Evolutionary conservation across 2,888 invertebrate genomes (phyloP), one percentile per base, ranked within the genome.

Genomic region (Dysmachus trigonus): DNA sequence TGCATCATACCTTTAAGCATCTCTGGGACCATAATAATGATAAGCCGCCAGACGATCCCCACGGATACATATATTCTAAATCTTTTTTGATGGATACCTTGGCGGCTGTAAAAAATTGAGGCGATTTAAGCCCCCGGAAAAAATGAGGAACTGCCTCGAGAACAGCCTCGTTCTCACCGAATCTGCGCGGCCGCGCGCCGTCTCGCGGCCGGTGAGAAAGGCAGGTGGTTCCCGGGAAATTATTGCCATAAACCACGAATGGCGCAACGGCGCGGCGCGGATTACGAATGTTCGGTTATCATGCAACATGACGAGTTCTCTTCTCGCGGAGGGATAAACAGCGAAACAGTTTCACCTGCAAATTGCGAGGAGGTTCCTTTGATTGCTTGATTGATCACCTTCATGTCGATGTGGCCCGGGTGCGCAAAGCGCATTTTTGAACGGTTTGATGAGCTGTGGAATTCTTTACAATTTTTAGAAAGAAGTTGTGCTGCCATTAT

Each of bases 351-450:
- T 81, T 53, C 53, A 81, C 27, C 81, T 53, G 31, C 62, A 35
- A 79, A 81, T 81, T 53, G 30, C 33, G 47, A 53, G 81, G 81
- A 81, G 53, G 53, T 33, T 81, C 81, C 62, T 81, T 8, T 62
- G 81, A 81, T 81, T 81, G 81, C 33, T 81, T 81, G 81, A 81
- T 72, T 86, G 86, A 79, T 72, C 62, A 72, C 86, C 72, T 62
- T 62, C 27, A 62, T 62, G 18, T 27, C 7, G 62, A 62, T 62
- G 18, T 27, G 18, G 62, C 22, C 53, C 53, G 53, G 22, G 22
- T 53, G 53, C 18, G 53, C 27, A 27, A 62, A 18, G 62, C 62
- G 8, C 27, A 62, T 62, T 62, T 62, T 62, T 47, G n/a, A 47
- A 5, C 47, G 15, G 47, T 6, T 18, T 47, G n/a, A 47, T 47